phyloP scores from a whole-genome alignment of 2,113 vertebrate species.

The Gulo gulo region DNA sequence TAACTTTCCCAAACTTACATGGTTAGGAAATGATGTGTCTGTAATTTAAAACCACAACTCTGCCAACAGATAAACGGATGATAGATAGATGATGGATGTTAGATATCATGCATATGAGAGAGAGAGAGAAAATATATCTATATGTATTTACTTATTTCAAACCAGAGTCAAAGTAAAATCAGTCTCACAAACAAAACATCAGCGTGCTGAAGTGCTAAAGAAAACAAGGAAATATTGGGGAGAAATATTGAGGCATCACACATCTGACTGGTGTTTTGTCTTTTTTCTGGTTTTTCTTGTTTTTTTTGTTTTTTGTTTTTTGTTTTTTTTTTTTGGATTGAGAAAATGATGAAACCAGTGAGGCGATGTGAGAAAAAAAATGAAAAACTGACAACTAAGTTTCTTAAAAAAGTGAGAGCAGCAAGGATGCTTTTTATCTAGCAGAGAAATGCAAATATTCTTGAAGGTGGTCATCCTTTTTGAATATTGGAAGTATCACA shows the following conservation, averaged over 20 bases:
- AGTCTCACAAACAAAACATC: neutral
- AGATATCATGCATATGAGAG: neutral
- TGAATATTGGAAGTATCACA: neutral
- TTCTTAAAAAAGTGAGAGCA: neutral
- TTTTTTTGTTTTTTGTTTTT: too few relatives aligned
- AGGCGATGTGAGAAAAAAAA: neutral
- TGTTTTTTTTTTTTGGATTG: neutral
- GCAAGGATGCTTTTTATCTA: neutral
- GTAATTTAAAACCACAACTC: neutral
- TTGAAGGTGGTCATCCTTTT: neutral
- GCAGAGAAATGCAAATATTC: neutral
- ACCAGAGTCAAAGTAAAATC: neutral
- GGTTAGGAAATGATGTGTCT: neutral
- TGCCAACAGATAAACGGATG: neutral
- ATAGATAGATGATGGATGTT: neutral
- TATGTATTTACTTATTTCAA: neutral
- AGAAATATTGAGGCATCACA: neutral
- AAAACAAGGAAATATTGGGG: neutral
- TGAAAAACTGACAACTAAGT: neutral
- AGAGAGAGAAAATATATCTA: neutral
- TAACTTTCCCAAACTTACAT: neutral
- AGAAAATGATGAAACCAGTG: neutral
- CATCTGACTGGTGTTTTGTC: neutral
- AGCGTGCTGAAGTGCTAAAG: neutral
- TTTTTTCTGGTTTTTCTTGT: neutral